A percentile compares a stretch with the other conserved stretches of the same genome.
Evolutionary conservation across 2,113 vertebrate genomes (phyloP).

Genomic region (Misgurnus mizolepis): DNA sequence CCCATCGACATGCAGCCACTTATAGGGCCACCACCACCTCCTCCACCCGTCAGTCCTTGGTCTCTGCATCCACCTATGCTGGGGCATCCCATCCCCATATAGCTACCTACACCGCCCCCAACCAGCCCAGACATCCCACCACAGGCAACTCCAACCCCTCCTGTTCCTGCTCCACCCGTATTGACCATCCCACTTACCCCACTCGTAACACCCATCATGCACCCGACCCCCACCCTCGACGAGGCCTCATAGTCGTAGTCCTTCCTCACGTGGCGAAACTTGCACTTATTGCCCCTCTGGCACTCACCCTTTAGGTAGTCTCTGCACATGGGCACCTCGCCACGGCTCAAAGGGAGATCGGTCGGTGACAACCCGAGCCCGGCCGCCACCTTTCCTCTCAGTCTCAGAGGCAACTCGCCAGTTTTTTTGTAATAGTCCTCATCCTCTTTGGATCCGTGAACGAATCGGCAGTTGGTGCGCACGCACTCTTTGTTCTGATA

Average conservation of each 20-base stretch:
- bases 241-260: constrained; percentile 86
- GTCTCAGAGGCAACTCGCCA: constrained; percentile 86
- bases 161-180: constrained; percentile 61
- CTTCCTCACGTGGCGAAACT: constrained; percentile 91
- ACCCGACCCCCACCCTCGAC: constrained; percentile 66
- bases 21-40: constrained; percentile 66
- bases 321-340: constrained; percentile 93
- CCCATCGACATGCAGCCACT: constrained; percentile 69
- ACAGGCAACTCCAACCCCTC: constrained; percentile 59
- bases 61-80: constrained; percentile 74
- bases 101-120: constrained; percentile 65
- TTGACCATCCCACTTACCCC: constrained; percentile 70
- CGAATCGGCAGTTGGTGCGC: constrained; percentile 92
- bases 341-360: constrained; percentile 90
- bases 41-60: constrained; percentile 65
- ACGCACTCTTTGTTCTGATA: constrained; percentile 96
- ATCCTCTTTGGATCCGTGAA: constrained; percentile 95
- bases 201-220: constrained; percentile 65
- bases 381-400: constrained; percentile 90
- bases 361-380: constrained; percentile 88
- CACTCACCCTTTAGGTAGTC: constrained; percentile 96
- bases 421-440: constrained; percentile 97
- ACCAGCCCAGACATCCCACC: constrained; percentile 73
- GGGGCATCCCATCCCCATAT: constrained; percentile 73
- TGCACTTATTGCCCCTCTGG: constrained; percentile 92